Evolutionary conservation across 2,888 invertebrate genomes (phyloP), one percentile per base, ranked within the genome.

Genomic region (Tanypteryx hageni): DNA sequence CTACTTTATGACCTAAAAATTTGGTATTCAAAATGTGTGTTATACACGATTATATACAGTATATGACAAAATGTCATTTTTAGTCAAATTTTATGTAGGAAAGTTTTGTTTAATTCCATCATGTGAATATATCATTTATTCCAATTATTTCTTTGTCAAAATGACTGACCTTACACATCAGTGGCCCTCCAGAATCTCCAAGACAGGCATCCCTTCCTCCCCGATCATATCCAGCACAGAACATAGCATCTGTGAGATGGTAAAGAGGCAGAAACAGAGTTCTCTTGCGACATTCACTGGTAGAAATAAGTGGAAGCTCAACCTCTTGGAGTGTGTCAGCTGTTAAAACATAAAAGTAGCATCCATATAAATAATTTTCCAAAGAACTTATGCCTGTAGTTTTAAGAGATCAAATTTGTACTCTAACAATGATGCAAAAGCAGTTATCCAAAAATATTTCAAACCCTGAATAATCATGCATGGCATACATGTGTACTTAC

Each of bases 261-360:
- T 98, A 98, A 91, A 97, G 95, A 22, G 97, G 97, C 93, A 98
- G 95, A 94, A 97, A 97, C 0, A 97, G 95, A 44, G 97, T 98
- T 93, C 97, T 96, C 91, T 97, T 97, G 56, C 97, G 96, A 94
- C 98, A 98, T 94, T 98, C 97, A 92, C 96, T 96, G 9, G 97
- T 97, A 92, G 97, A 97, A 93, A 98, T 97, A 92, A 98, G 96
- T 11, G 98, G 98, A 94, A 98, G 95, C 94, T 97, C 97, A 76
- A 98, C 98, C 95, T 98, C 98, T 96, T 98, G 98, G 3, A 98
- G 95, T 0, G 97, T 98, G 94, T 98, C 98, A 94, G 98, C 98
- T 98, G 95, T 84, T 95, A 94, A 81, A 68, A 76, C 13, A 76
- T 27, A 44, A 44, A 68, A n/a, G 16, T 13, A 68, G 61, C 5